Evolutionary conservation across 2,113 vertebrate species (phyloP).

Genomic region (Cyprinodon variegatus): DNA sequence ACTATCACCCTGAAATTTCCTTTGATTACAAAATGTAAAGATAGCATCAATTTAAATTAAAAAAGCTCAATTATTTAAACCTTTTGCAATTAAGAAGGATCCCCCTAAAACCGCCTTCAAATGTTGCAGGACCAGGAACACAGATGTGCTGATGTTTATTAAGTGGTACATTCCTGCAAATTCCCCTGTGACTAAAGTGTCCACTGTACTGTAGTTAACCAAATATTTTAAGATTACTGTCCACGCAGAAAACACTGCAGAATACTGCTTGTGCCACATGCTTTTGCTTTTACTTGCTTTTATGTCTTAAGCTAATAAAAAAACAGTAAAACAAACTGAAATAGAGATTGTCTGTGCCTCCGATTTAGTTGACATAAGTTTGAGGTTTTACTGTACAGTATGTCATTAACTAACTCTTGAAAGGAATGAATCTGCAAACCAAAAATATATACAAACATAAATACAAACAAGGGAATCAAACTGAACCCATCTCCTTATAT

Average conservation of each 20-base stretch:
- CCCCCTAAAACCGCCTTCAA: neutral
- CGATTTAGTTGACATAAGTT: too few relatives aligned
- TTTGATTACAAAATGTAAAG: neutral
- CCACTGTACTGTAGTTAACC: neutral
- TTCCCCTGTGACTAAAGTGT: neutral
- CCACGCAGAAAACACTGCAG: neutral
- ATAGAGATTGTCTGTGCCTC: neutral
- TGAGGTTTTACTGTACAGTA: too few relatives aligned
- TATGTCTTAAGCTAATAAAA: neutral
- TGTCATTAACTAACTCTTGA: too few relatives aligned
- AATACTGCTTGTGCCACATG: neutral
- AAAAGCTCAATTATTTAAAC: neutral
- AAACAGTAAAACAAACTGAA: neutral
- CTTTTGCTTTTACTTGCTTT: neutral
- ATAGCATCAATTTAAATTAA: neutral
- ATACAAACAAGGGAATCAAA: too few relatives aligned
- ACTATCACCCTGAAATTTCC: neutral
- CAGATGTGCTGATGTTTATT: neutral
- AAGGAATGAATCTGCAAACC: too few relatives aligned
- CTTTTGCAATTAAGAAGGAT: neutral
- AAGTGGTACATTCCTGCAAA: conserved; percentile 1
- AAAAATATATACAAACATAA: too few relatives aligned
- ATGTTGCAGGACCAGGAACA: neutral
- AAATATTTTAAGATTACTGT: neutral
- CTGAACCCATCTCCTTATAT: too few relatives aligned